phyloP scores from a whole-genome alignment of 2,113 vertebrate genomes.

The Myodes glareolus region DNA sequence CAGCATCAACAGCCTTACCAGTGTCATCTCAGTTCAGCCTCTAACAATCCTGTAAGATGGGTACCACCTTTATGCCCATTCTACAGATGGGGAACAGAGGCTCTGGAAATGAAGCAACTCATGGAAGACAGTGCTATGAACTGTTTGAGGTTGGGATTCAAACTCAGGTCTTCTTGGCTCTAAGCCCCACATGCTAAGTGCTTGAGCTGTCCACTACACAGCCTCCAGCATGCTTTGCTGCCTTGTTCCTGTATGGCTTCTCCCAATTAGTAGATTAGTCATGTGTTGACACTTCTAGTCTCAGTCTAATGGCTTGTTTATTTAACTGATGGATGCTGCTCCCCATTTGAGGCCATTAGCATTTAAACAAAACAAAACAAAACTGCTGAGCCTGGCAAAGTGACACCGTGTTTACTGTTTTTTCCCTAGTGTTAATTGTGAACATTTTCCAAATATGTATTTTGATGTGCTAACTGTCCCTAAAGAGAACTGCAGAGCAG shows the following conservation, averaged over 20 bases:
- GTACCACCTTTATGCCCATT: neutral
- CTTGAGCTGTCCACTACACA: slow-evolving; percentile 1
- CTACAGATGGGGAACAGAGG: slow-evolving; percentile 39
- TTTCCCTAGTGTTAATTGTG: slow-evolving; percentile 74
- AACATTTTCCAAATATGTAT: slow-evolving; percentile 80
- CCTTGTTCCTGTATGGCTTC: slow-evolving; percentile 50
- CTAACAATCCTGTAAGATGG: neutral
- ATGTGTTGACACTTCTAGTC: slow-evolving; percentile 81
- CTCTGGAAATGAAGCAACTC: slow-evolving; percentile 24
- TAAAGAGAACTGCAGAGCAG: slow-evolving; percentile 58
- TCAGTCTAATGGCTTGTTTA: slow-evolving; percentile 81
- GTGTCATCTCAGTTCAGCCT: slow-evolving; percentile 12
- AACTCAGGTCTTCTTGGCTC: slow-evolving; percentile 36
- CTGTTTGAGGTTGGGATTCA: slow-evolving; percentile 31
- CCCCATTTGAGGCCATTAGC: slow-evolving; percentile 80
- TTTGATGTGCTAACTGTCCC: slow-evolving; percentile 76
- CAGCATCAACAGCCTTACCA: neutral
- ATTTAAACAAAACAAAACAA: slow-evolving; percentile 83
- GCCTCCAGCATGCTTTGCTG: slow-evolving; percentile 64
- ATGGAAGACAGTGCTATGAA: neutral
- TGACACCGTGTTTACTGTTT: slow-evolving; percentile 78
- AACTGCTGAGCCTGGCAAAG: slow-evolving; percentile 81
- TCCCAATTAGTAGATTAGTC: slow-evolving; percentile 82
- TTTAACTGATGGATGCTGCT: slow-evolving; percentile 83
- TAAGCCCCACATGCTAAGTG: neutral